Evolutionary conservation across 1,140 invertebrate species (phyloP).

Genomic region (Bilobella aurantiaca): DNA sequence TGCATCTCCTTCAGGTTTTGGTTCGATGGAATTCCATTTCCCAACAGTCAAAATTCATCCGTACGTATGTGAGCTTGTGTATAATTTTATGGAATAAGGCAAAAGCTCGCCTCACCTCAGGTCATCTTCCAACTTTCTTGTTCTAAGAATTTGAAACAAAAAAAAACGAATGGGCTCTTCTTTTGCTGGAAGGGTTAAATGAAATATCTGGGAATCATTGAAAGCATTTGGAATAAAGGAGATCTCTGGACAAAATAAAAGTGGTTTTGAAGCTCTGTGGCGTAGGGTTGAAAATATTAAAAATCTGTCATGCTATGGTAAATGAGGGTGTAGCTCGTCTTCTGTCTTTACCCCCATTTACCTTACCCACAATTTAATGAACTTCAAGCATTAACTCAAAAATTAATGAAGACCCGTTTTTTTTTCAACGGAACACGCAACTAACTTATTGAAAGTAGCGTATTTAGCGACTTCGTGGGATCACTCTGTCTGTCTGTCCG

Average conservation of each 20-base stretch:
- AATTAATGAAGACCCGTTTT: background rate
- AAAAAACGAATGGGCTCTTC: background rate
- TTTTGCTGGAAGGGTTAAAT: background rate
- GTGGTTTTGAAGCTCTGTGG: no score
- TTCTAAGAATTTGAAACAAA: background rate
- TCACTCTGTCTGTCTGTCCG: no score
- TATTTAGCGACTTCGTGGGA: no score
- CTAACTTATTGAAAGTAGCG: no score
- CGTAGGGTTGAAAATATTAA: background rate
- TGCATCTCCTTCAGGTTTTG: background rate
- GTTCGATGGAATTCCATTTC: background rate
- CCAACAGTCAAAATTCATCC: background rate
- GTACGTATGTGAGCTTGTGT: background rate
- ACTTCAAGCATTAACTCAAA: no score
- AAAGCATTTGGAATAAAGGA: background rate
- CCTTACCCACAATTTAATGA: background rate
- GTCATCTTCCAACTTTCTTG: conserved; percentile 4
- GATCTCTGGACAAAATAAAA: background rate
- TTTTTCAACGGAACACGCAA: no score
- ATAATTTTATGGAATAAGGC: conserved; percentile 2
- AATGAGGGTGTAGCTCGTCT: conserved; percentile 4
- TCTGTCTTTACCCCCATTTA: background rate
- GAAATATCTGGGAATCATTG: background rate
- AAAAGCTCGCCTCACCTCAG: conserved; percentile 1
- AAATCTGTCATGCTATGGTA: background rate